Conservation (phyloP, 2,888 invertebrate species). For the Acrobasis repandana region DNA sequence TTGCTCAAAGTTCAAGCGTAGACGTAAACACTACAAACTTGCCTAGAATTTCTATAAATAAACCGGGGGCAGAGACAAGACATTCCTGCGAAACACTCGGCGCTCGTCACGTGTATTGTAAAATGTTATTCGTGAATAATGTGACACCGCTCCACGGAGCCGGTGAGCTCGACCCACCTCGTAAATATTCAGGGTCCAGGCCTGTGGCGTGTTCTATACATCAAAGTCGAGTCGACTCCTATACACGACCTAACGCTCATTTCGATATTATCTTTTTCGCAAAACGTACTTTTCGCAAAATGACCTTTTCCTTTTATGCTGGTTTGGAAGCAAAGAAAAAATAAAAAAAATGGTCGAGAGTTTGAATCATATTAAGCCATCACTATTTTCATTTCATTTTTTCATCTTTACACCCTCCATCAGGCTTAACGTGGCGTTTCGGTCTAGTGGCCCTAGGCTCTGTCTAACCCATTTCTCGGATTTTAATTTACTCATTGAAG, state of each 20-base stretch:
- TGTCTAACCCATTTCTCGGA: no score
- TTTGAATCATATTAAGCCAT: no score
- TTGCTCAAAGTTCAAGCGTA: not conserved
- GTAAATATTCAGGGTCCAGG: constrained; percentile 72
- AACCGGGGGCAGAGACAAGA: constrained; percentile 6
- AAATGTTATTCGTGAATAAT: constrained; percentile 68
- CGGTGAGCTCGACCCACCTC: constrained; percentile 48
- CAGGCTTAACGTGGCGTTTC: no score
- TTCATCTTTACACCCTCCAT: no score
- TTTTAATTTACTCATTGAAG: no score
- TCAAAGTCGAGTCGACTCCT: constrained; percentile 65
- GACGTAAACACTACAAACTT: constrained; percentile 13
- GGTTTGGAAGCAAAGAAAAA: no score
- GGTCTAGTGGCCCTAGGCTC: no score
- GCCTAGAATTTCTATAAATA: constrained; percentile 17
- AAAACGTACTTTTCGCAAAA: no score
- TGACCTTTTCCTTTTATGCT: no score
- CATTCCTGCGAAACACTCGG: constrained; percentile 12
- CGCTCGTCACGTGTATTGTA: constrained; percentile 48
- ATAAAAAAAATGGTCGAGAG: no score
- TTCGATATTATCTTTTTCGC: no score
- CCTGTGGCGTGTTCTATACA: constrained; percentile 57
- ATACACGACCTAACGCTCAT: constrained; percentile 38
- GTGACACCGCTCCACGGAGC: constrained; percentile 50
- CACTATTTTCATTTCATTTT: no score